Evolutionary conservation across 2,113 vertebrate genomes (phyloP).

Genomic region (Sus scrofa): T2T-Sscrofa CM000814.6:129907001-129907500

Average conservation of each 20-base stretch:
- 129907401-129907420: too few species aligned
- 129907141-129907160: neutral
- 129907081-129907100: neutral
- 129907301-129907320: neutral
- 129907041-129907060: neutral
- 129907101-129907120: neutral
- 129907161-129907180: neutral
- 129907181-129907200: neutral
- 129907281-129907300: neutral
- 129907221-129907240: neutral
- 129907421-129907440: too few species aligned
- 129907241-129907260: neutral
- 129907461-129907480: too few species aligned
- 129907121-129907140: neutral
- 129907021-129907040: neutral
- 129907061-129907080: neutral
- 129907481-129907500: too few species aligned
- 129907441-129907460: too few species aligned
- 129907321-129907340: neutral
- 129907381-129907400: too few species aligned
- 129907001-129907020: neutral
- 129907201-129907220: neutral
- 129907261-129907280: neutral
- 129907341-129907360: neutral
- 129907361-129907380: too few species aligned